A percentile compares a stretch with the other conserved stretches of the same genome.
These are phyloP conservation scores for Petrocephalus sullivani DNA, from an alignment of 2,797 vertebrate species.

Conservation along the genomic window DNA sequence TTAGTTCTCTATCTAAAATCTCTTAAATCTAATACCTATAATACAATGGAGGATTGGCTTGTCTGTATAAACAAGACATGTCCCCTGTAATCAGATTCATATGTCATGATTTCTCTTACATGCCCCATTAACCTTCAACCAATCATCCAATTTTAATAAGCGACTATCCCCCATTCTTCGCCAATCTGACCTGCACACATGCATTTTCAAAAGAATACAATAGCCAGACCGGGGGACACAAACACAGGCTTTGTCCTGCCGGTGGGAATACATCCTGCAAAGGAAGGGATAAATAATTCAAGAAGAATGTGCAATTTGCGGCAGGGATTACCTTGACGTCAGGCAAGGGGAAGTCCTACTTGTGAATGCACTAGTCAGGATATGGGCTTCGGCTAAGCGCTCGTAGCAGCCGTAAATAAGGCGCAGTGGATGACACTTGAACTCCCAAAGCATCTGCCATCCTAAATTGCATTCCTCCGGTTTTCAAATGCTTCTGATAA, in stretches of 20 bases:
- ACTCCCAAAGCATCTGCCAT: background rate
- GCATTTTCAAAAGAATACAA: background rate
- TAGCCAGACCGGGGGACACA: background rate
- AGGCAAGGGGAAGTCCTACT: background rate
- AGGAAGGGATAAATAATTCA: conserved; percentile 17
- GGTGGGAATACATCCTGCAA: conserved; percentile 1
- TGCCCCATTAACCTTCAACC: background rate
- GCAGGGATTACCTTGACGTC: background rate
- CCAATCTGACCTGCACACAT: background rate
- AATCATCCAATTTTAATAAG: background rate
- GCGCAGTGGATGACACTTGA: background rate
- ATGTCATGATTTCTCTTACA: background rate
- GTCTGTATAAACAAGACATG: background rate
- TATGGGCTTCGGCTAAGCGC: background rate
- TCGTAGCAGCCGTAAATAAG: background rate
- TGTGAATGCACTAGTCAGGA: background rate
- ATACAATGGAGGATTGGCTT: background rate
- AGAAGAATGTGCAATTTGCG: conserved; percentile 3
- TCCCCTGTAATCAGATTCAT: background rate
- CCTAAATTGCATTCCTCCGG: conserved; percentile 16
- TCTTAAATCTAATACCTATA: background rate
- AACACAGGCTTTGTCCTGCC: background rate
- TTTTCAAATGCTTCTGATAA: background rate
- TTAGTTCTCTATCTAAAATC: background rate
- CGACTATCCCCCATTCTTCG: background rate